Base-by-base conservation (phyloP, 23 tunicate genomes). In the Aplidium turbinatum region DNA sequence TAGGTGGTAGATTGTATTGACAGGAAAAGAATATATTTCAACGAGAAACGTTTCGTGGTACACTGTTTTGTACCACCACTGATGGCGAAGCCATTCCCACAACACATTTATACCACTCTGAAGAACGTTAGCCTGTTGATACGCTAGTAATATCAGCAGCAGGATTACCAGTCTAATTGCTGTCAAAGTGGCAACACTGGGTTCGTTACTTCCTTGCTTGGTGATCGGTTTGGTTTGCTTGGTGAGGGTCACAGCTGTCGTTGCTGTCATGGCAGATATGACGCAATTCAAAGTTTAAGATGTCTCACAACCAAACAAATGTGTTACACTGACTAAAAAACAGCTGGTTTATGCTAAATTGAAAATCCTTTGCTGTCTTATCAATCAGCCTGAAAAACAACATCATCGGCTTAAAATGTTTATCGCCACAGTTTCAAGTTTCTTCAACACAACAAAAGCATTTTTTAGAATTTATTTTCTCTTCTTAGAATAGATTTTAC, bases 41-140 rank as follows among this genome's bases (percentile, higher is more conserved):
- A 88, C 96, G 27, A 64, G 39, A 57, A 77, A 72, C 9, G 96
- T 88, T 32, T 88, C 96, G 47, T 55, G 58, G 50, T 88, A 88
- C 0, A 88, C 96, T 9, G 75, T 62, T 51, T 77, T 38, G 56
- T 61, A 88, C 96, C 96, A 88, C 83, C 78, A 60, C 57, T 88
- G 87, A 32, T 72, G 66, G 35, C 70, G 71, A 40, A 88, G 34
- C 64, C 75, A 82, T 6, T 9, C 38, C 88, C 88, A 88, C 60
- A 40, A 19, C 53, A 63, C 67, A 35, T 78, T 56, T 26, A 82
- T 82, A 11, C 1, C 47, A 22, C 21, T 16, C 69, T 88, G 96
- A 22, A 88, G 58, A 47, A 20, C 56, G 21, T 88, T 76, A 47
- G 87, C 60, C 5, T 82, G 58, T 28, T 21, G 24, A 30, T 78